A percentile compares a stretch with the other conserved stretches of the same genome.
Evolutionary conservation across 2,888 invertebrate species (phyloP).

Genomic region (Cephonodes hylas): DNA sequence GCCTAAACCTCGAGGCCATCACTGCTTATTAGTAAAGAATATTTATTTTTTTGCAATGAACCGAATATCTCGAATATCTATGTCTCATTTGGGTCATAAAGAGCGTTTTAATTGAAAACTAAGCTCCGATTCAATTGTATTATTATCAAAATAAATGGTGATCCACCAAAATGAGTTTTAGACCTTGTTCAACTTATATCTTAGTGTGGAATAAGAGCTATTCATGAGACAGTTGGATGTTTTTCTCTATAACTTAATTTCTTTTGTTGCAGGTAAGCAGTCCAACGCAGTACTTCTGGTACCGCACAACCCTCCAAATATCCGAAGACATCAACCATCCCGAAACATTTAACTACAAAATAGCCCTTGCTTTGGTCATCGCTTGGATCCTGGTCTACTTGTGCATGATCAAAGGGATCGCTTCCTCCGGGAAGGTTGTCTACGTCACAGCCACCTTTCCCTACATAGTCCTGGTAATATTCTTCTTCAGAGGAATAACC

Average conservation of each 20-base stretch:
- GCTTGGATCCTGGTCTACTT: constrained; percentile 97
- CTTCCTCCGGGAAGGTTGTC: constrained; percentile 97
- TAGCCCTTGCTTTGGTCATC: constrained; percentile 90
- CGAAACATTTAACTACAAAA: constrained; percentile 94
- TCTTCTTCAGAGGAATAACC: constrained; percentile 96
- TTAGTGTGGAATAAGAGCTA: too few relatives aligned
- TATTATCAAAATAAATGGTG: too few relatives aligned
- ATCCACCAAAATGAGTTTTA: too few relatives aligned
- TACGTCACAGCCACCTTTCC: constrained; percentile 98
- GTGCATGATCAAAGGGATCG: constrained; percentile 98
- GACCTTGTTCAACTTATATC: too few relatives aligned
- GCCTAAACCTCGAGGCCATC: too few relatives aligned
- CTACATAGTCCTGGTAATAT: constrained; percentile 96
- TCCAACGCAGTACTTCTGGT: constrained; percentile 98
- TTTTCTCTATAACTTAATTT: constrained; percentile 14
- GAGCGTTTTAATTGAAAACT: too few relatives aligned
- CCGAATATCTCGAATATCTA: too few relatives aligned
- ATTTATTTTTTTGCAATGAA: too few relatives aligned
- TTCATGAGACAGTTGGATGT: too few relatives aligned
- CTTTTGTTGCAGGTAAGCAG: constrained; percentile 86
- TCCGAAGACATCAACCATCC: constrained; percentile 93
- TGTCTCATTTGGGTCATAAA: too few relatives aligned
- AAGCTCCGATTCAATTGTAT: too few relatives aligned
- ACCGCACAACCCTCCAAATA: constrained; percentile 93
- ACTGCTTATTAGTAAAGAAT: too few relatives aligned